phyloP scores from a whole-genome alignment of 1,140 invertebrate genomes.

The Drosophila malerkotliana region DNA sequence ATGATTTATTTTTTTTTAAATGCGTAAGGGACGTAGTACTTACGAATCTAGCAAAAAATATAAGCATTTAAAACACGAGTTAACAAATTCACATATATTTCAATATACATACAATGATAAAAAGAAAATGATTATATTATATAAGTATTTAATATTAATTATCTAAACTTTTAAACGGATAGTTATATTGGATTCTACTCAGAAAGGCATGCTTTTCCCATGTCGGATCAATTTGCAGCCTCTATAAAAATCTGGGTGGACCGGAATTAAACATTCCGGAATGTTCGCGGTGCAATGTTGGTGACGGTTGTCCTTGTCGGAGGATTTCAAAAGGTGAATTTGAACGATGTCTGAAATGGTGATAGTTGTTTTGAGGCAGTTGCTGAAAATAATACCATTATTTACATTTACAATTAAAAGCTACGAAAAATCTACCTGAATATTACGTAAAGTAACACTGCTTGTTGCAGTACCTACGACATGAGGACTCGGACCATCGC shows the following conservation, averaged over 20 bases:
- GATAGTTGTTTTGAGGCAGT: constrained; percentile 74
- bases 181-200: constrained; percentile 59
- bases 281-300: constrained; percentile 67
- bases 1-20: too few species aligned
- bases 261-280: constrained; percentile 79
- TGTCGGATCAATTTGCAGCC: constrained; percentile 76
- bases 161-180: constrained; percentile 48
- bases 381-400: constrained; percentile 18
- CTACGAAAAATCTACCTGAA: constrained; percentile 59
- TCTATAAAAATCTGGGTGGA: constrained; percentile 83
- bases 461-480: constrained; percentile 70
- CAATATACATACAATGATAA: background rate
- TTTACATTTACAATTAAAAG: background rate
- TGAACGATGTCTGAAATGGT: constrained; percentile 78
- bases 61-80: background rate
- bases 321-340: constrained; percentile 77
- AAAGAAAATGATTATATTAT: constrained; percentile 20
- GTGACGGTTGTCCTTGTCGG: constrained; percentile 72
- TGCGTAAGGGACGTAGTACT: too few species aligned
- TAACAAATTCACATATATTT: constrained; percentile 1
- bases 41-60: too few species aligned
- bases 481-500: constrained; percentile 88
- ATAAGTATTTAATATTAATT: constrained; percentile 56
- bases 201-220: constrained; percentile 80
- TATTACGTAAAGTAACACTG: constrained; percentile 65